phyloP scores from a whole-genome alignment of 2,797 vertebrate species.

The Myotis vivesi region DNA sequence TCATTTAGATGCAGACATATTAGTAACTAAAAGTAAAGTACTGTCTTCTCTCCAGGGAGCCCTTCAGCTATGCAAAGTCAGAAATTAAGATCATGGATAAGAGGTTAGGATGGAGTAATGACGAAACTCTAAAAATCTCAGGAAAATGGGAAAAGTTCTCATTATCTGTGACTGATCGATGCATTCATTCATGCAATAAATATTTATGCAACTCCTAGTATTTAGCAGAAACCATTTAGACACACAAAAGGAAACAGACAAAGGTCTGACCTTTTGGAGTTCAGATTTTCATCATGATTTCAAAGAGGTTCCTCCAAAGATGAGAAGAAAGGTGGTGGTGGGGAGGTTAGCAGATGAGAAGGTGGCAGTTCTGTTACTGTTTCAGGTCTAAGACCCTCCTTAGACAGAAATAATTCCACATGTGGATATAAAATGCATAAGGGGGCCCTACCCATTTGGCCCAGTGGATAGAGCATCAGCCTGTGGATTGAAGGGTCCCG shows the following conservation, averaged over 20 bases:
- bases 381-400: not conserved
- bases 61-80: not conserved
- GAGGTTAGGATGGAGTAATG: not conserved
- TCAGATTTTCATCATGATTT: not conserved
- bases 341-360: not conserved
- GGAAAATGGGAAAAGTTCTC: not conserved
- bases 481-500: rapidly evolving
- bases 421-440: not conserved
- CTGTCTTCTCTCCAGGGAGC: not conserved
- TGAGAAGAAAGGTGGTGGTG: not conserved
- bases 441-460: too few relatives aligned
- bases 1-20: not conserved
- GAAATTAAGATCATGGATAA: not conserved
- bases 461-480: too few relatives aligned
- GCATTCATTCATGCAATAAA: not conserved
- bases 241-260: not conserved
- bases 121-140: constrained; percentile 6
- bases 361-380: not conserved
- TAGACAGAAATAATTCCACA: not conserved
- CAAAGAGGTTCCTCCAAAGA: not conserved
- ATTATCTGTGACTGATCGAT: not conserved
- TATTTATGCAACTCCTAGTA: not conserved
- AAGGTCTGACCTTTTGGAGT: not conserved
- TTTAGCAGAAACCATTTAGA: not conserved
- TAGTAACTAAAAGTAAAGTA: not conserved